These are phyloP conservation scores for Plebejus anna DNA, from an alignment of 2,888 invertebrate genomes.

Conservation along the genomic window DNA sequence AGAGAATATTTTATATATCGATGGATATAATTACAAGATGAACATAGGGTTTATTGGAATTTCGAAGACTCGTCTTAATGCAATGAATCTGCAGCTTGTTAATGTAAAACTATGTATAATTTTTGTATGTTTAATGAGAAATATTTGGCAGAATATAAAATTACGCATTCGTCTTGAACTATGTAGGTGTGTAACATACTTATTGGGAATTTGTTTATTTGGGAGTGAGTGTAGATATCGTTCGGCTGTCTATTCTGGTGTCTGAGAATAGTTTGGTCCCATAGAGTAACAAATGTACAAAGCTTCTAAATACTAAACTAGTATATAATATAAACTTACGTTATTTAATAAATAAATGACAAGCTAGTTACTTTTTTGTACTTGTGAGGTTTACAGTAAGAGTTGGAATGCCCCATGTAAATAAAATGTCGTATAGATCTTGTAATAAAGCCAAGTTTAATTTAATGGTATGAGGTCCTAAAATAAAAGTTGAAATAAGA, in stretches of 20 bases:
- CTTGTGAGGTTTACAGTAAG: constrained; percentile 26
- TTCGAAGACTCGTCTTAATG: constrained; percentile 9
- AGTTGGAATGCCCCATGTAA: constrained; percentile 29
- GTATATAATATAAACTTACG: constrained; percentile 28
- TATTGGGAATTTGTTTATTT: constrained; percentile 28
- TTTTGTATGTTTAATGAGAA: constrained; percentile 24
- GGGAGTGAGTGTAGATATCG: constrained; percentile 25
- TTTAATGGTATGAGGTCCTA: constrained; percentile 29
- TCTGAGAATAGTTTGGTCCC: constrained; percentile 25
- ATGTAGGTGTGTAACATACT: constrained; percentile 26
- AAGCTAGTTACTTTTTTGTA: constrained; percentile 29
- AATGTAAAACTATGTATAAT: constrained; percentile 26
- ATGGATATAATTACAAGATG: not conserved
- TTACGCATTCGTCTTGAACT: constrained; percentile 24
- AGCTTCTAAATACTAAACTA: constrained; percentile 28
- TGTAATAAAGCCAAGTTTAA: constrained; percentile 28
- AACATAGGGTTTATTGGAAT: not conserved
- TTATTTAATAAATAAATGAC: constrained; percentile 28
- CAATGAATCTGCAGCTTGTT: constrained; percentile 8
- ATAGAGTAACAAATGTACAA: constrained; percentile 29
- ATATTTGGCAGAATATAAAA: constrained; percentile 22
- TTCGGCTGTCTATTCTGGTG: constrained; percentile 19
- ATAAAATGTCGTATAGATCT: constrained; percentile 27
- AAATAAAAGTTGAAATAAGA: constrained; percentile 28
- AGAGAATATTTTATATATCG: constrained; percentile 27